Base-by-base conservation (phyloP, 2,113 vertebrate genomes). In the Oryzias curvinotus region DNA sequence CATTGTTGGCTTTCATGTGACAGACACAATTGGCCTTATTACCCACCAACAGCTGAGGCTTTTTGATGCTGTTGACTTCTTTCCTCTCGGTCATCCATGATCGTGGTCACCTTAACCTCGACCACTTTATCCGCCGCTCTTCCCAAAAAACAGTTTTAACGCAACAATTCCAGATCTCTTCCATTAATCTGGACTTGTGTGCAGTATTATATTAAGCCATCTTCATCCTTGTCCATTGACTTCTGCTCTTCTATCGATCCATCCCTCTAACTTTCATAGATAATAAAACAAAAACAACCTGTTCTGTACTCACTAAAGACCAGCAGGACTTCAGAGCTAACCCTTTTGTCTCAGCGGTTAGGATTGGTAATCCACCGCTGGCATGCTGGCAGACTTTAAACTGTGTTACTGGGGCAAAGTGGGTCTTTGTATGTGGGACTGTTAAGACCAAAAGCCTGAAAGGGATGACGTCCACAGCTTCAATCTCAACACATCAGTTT, bases 371-470 rank as follows among this genome's bases (percentile, higher is more conserved):
- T 87, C 80, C 75, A 59, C 41, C 49, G 56, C 57, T 81, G 79
- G 81, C 82, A 51, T 44, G 68, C 45, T 62, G 50, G 4, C 46
- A 14, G 58, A 59, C 66, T 73, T 84, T 77, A 77, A 82, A 76
- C 67, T 80, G 77, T 81, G 80, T 75, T 87, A 83, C 73, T 80
- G 75, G 81, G 77, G 56, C 73, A 85, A 78, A 80, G 81, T 75
- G 71, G 71, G 51, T 66, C 79, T 74, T 14, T 51, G 80, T 54
- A 77, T 86, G 80, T 69, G 58, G 4, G 47, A 69, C 52, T 30
- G 51, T 17, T 60, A 14, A 48, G 71, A 75, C 66, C 15, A 54
- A 14, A 49, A 56, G 49, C 7, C 28, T 42, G 62, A 69, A 72
- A 45, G 61, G 46, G 19, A 10, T 2, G 4, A 57, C 23, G 50